phyloP scores from a whole-genome alignment of 2,888 invertebrate genomes.

The Drosophila multiciliata region DNA sequence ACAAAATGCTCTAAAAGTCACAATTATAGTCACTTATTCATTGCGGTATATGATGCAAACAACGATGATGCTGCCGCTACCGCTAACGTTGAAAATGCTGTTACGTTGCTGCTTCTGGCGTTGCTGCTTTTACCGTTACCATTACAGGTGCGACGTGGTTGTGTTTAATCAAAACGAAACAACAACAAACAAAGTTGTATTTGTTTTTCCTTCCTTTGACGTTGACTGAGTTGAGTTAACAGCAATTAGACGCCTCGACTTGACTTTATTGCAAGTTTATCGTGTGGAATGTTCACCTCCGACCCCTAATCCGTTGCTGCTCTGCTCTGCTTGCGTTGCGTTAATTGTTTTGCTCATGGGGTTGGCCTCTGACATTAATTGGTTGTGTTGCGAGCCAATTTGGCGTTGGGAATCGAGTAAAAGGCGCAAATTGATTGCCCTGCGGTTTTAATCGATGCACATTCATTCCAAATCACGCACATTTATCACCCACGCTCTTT shows the following conservation, averaged over 20 bases:
- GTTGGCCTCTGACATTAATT: slow-evolving; percentile 72
- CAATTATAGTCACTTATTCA: slow-evolving; percentile 80
- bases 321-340: slow-evolving; percentile 8
- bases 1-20: slow-evolving; percentile 66
- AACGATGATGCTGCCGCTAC: slow-evolving; percentile 52
- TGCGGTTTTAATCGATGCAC: slow-evolving; percentile 82
- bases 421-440: slow-evolving; percentile 82
- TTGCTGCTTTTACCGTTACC: slow-evolving; percentile 6
- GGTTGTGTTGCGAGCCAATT: slow-evolving; percentile 76
- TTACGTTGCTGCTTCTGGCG: slow-evolving; percentile 7
- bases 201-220: slow-evolving; percentile 5
- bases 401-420: slow-evolving; percentile 60
- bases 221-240: slow-evolving; percentile 68
- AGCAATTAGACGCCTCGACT: slow-evolving; percentile 76
- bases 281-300: slow-evolving; percentile 59
- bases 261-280: slow-evolving; percentile 79
- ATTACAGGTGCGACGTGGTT: slow-evolving; percentile 35
- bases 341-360: slow-evolving; percentile 59
- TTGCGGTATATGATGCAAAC: slow-evolving; percentile 76
- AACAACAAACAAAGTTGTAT: slow-evolving; percentile 11
- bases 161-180: slow-evolving; percentile 64
- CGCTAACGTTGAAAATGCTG: slow-evolving; percentile 8
- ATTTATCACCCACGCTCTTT: slow-evolving; percentile 73
- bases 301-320: not conserved
- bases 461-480: slow-evolving; percentile 82